Conservation (phyloP, 2,888 invertebrate species). For the Thyatira batis region DNA sequence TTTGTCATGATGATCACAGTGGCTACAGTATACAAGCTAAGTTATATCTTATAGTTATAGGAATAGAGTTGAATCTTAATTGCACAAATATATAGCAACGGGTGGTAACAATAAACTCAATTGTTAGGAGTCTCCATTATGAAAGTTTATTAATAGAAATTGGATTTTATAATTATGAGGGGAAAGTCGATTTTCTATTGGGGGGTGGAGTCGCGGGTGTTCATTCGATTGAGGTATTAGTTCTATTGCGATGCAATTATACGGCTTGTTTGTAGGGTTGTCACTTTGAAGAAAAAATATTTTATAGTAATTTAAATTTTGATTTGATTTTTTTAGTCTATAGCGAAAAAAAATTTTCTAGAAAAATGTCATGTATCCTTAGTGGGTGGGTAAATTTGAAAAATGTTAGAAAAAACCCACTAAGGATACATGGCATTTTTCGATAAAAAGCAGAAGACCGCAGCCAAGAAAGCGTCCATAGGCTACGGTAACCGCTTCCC, state of each 20-base stretch:
- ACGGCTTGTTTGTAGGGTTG: constrained; percentile 50
- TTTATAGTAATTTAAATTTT: constrained; percentile 24
- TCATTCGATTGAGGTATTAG: constrained; percentile 69
- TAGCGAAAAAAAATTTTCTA: no score
- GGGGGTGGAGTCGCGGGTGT: constrained; percentile 29
- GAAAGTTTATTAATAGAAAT: constrained; percentile 29
- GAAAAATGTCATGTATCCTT: no score
- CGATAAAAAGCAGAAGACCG: no score
- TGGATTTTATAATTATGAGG: constrained; percentile 31
- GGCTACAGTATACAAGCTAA: constrained; percentile 31
- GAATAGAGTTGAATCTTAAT: background rate
- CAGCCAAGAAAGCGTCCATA: no score
- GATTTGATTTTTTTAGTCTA: constrained; percentile 18
- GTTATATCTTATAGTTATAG: constrained; percentile 29
- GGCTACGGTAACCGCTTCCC: no score
- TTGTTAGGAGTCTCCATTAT: constrained; percentile 63
- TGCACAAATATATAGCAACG: constrained; percentile 46
- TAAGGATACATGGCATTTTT: no score
- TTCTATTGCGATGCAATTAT: constrained; percentile 68
- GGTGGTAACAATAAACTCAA: constrained; percentile 79
- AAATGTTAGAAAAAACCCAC: no score
- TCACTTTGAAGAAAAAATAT: constrained; percentile 16
- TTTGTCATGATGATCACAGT: no score
- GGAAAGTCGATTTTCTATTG: constrained; percentile 33
- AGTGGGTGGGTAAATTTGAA: no score